phyloP scores from a whole-genome alignment of 2,888 invertebrate genomes.

The Andrena flavipes region DNA sequence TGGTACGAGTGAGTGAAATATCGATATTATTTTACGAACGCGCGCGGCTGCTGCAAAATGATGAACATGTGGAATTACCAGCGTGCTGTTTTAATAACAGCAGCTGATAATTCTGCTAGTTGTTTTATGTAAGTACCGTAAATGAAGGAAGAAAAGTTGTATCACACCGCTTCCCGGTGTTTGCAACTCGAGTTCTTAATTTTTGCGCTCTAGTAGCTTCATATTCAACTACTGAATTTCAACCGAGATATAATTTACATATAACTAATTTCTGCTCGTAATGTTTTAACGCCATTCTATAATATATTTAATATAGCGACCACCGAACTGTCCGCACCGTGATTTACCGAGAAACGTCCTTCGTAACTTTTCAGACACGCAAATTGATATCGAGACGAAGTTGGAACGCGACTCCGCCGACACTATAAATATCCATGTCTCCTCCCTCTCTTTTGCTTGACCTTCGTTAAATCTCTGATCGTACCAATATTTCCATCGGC shows the following conservation, averaged over 20 bases:
- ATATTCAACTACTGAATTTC: background rate
- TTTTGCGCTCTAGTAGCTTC: background rate
- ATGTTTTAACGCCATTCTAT: too few species aligned
- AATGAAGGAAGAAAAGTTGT: background rate
- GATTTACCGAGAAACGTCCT: background rate
- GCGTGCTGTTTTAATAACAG: background rate
- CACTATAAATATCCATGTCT: background rate
- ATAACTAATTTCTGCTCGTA: too few species aligned
- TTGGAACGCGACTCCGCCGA: background rate
- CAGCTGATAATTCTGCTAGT: too few species aligned
- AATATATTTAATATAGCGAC: too few species aligned
- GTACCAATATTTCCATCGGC: slow-evolving; percentile 33
- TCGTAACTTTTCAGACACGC: background rate
- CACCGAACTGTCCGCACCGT: background rate
- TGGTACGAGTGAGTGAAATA: background rate
- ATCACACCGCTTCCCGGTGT: background rate
- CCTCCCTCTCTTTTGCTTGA: background rate
- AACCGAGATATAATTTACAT: background rate
- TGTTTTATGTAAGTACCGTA: background rate
- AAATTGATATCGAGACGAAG: background rate
- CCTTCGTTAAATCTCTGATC: slow-evolving; percentile 24
- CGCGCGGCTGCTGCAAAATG: background rate
- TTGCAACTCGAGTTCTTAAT: background rate
- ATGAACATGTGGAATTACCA: background rate
- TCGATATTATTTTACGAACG: background rate